These are phyloP conservation scores for Melanargia galathea DNA, from an alignment of 2,888 invertebrate genomes.

Conservation along the genomic window DNA sequence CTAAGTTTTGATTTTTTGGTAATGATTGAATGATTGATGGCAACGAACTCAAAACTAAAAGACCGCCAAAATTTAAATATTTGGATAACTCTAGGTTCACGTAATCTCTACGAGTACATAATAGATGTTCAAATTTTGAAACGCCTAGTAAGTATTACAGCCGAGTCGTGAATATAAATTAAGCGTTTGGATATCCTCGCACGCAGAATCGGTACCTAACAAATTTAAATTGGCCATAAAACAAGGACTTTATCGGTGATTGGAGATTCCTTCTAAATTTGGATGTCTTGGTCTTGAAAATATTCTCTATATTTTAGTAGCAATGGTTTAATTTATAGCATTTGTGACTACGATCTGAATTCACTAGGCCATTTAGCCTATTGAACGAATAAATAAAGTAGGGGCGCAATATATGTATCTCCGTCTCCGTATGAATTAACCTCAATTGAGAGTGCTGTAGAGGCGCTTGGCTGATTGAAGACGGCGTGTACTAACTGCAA, in stretches of 20 bases:
- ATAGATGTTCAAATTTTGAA: neutral
- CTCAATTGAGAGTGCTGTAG: conserved; percentile 78
- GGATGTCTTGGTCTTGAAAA: conserved; percentile 12
- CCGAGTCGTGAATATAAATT: conserved; percentile 12
- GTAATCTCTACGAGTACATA: no score
- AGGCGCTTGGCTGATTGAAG: conserved; percentile 80
- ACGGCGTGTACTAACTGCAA: conserved; percentile 62
- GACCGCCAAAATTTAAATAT: no score
- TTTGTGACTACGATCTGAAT: conserved; percentile 45
- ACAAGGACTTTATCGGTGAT: conserved; percentile 13
- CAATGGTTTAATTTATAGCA: conserved; percentile 30
- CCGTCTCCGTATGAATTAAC: conserved; percentile 79
- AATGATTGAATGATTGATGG: no score
- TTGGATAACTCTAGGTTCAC: no score
- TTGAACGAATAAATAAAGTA: conserved; percentile 77
- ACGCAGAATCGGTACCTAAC: conserved; percentile 3
- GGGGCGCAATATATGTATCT: conserved; percentile 77
- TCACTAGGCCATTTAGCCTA: conserved; percentile 69
- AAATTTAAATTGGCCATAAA: conserved; percentile 17
- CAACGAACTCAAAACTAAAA: no score
- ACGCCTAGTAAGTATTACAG: conserved; percentile 4
- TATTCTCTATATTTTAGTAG: conserved; percentile 17
- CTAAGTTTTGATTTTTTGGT: no score
- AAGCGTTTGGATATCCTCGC: conserved; percentile 5
- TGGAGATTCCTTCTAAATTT: conserved; percentile 9